Base-by-base conservation (phyloP, 1,140 invertebrate genomes). In the Bombus vancouverensis region DNA sequence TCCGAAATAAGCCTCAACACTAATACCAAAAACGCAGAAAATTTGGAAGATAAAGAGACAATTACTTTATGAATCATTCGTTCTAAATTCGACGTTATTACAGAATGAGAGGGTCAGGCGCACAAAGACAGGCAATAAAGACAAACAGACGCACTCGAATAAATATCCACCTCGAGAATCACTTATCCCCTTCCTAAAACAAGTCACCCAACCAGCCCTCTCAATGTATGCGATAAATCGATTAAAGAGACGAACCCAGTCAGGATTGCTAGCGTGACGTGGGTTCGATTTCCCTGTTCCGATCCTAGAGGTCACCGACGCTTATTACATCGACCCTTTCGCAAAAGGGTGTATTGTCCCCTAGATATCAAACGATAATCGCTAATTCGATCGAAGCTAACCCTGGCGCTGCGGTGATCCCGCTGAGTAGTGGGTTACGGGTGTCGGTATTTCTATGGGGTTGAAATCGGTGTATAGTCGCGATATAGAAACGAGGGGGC, bases 351-450 rank as follows among this genome's bases (percentile, higher is more conserved):
- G 47, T 22, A 42, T 42, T 53, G 42, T 68, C 82, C 57, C 57
- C 77, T 74, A 74, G 81, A 81, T 82, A 71, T 65, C 74, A 73
- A 87, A 81, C 68, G 81, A 87, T 86, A 86, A 91, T 92, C 87
- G 86, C 75, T 90, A 92, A 92, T 91, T 91, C 86, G 87, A 90
- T 91, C 81, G 85, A 77, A 87, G 78, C 75, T 70, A 70, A 72
- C 76, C 81, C 37, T 53, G 47, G 1, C 18, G 47, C 0, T 53
- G 5, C 47, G 47, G 6, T 18, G 47, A 53, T 22, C 42, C 34
- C 59, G 34, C 15, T 25, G 53, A 39, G 68, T 53, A 53, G 47
- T 75, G 85, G 81, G 85, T 87, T 78, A 84, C 65, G 74, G 82
- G 47, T 78, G 65, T 44, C 47, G 47, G 39, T 22, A n/a, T 62